A percentile compares a stretch with the other conserved stretches of the same genome.
phyloP scores from a whole-genome alignment of 2,797 vertebrate genomes.

The Amblyopsis hoosieri region DNA sequence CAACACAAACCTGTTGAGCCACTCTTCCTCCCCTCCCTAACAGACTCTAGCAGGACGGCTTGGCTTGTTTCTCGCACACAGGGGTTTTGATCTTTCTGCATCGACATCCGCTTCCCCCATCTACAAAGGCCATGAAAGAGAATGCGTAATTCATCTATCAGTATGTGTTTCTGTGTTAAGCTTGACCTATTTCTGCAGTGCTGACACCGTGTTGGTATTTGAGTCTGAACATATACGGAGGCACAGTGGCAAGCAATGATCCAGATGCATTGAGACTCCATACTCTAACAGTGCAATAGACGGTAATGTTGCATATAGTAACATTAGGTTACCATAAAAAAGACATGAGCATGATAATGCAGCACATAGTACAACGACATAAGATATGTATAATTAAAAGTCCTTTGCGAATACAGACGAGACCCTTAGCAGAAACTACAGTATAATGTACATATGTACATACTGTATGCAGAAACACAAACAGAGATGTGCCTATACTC shows the following conservation, averaged over 20 bases:
- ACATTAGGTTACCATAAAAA: no score
- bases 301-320: no score
- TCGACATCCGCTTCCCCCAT: constrained; percentile 86
- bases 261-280: no score
- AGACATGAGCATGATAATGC: no score
- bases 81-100: constrained; percentile 82
- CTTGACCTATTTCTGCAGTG: constrained; percentile 68
- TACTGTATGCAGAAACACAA: constrained; percentile 16
- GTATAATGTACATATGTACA: background rate
- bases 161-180: constrained; percentile 14
- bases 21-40: constrained; percentile 73
- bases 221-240: constrained; percentile 19
- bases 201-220: constrained; percentile 67
- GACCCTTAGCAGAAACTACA: background rate
- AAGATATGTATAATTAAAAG: no score
- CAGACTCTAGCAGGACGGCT: constrained; percentile 77
- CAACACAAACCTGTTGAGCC: constrained; percentile 81
- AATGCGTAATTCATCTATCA: constrained; percentile 73
- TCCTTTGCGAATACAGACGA: no score
- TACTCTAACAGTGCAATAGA: no score
- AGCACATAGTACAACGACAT: no score
- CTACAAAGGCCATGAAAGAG: constrained; percentile 82
- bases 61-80: constrained; percentile 80
- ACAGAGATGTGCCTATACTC: constrained; percentile 25
- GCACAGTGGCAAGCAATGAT: background rate